Evolutionary conservation across 2,888 invertebrate species (phyloP).

Genomic region (Zeuzera pyrina): DNA sequence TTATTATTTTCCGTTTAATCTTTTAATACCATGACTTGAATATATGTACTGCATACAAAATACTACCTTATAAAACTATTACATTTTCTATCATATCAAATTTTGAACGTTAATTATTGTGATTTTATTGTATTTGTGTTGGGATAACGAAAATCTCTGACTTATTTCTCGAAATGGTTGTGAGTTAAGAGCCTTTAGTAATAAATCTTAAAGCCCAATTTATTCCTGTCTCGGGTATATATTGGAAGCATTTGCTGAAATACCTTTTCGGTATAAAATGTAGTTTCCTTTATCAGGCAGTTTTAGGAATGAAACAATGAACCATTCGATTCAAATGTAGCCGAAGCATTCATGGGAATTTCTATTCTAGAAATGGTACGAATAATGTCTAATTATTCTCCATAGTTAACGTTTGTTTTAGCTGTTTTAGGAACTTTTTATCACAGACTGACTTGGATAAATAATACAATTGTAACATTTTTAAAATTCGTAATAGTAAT

Average conservation of each 20-base stretch:
- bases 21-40: too few relatives aligned
- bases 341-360: constrained; percentile 27
- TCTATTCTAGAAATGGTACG: neutral
- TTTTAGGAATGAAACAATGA: constrained; percentile 45
- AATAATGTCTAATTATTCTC: constrained; percentile 1
- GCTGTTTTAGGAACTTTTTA: neutral
- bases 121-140: constrained; percentile 14
- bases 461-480: too few relatives aligned
- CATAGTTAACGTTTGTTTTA: neutral
- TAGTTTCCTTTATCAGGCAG: constrained; percentile 47
- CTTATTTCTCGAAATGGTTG: constrained; percentile 35
- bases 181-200: constrained; percentile 65
- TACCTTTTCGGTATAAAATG: constrained; percentile 44
- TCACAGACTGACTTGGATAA: too few relatives aligned
- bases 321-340: constrained; percentile 52
- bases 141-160: constrained; percentile 38
- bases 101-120: constrained; percentile 18
- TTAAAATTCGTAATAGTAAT: too few relatives aligned
- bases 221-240: constrained; percentile 55
- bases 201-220: constrained; percentile 64
- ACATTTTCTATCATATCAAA: too few relatives aligned
- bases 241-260: constrained; percentile 41
- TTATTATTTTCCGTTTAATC: neutral
- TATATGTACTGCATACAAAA: too few relatives aligned
- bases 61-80: too few relatives aligned